A percentile compares a stretch with the other conserved stretches of the same genome.
Evolutionary conservation across 2,797 vertebrate species (phyloP).

Genomic region (Spinus pinus): DNA sequence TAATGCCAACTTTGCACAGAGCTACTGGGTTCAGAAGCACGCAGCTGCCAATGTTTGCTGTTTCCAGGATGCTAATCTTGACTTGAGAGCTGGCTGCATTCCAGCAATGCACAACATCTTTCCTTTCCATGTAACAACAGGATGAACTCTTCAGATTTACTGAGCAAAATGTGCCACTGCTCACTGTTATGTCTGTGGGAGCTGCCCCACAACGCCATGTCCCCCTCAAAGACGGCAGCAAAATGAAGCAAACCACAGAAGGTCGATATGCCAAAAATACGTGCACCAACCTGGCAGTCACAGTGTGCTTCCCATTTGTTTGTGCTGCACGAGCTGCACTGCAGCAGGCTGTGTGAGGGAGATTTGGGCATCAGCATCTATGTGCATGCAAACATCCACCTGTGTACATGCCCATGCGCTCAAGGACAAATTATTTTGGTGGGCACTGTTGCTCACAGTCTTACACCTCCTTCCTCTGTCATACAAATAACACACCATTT

Average conservation of each 20-base stretch:
- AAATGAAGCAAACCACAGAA: background rate
- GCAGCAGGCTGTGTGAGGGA: background rate
- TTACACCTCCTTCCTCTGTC: background rate
- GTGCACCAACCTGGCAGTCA: background rate
- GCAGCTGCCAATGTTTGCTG: background rate
- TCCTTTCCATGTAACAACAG: background rate
- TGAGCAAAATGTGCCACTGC: background rate
- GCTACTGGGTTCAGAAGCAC: background rate
- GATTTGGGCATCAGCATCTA: background rate
- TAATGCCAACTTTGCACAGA: background rate
- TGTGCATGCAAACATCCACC: background rate
- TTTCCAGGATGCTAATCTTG: constrained; percentile 22
- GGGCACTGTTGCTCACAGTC: background rate
- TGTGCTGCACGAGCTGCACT: background rate
- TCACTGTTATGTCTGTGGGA: background rate
- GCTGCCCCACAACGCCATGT: accelerated
- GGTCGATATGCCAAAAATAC: background rate
- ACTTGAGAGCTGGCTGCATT: background rate
- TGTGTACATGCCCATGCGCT: background rate
- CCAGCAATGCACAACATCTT: background rate
- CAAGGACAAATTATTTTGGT: background rate
- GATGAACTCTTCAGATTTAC: background rate
- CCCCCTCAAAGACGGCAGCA: background rate
- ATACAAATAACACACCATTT: background rate
- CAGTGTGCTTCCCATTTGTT: background rate